Percentiles rank a stretch among this genome's conserved stretches.
phyloP scores from a whole-genome alignment of 2,888 invertebrate species.

The Xiphydria camelus region DNA sequence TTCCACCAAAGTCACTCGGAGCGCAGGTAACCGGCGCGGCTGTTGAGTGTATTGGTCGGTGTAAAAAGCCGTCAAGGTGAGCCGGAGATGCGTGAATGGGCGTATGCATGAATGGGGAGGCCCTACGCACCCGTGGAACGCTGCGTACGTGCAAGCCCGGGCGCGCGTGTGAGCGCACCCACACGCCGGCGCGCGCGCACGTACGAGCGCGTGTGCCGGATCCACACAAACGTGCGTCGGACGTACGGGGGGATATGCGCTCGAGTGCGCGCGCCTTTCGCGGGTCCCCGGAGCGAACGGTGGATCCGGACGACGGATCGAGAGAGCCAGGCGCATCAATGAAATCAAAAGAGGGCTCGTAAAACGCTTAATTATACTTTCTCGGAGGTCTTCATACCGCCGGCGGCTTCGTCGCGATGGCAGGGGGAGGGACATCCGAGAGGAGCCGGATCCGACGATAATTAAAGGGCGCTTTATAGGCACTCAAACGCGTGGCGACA shows the following conservation, averaged over 20 bases:
- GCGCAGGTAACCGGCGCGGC: too few species aligned
- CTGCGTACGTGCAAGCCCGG: slow-evolving; percentile 1
- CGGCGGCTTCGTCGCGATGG: too few species aligned
- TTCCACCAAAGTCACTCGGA: too few species aligned
- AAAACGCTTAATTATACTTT: slow-evolving; percentile 24
- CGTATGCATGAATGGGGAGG: slow-evolving; percentile 52
- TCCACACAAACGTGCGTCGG: slow-evolving; percentile 10
- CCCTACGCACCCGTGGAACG: slow-evolving; percentile 31
- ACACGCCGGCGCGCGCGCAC: slow-evolving; percentile 8
- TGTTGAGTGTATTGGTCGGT: slow-evolving; percentile 19
- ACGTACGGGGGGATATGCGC: too few species aligned
- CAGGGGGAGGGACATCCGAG: too few species aligned
- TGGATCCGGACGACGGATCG: too few species aligned
- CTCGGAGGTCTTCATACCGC: too few species aligned
- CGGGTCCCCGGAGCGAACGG: too few species aligned
- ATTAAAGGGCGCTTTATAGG: too few species aligned
- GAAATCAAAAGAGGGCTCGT: slow-evolving; percentile 15
- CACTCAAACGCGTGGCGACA: too few species aligned
- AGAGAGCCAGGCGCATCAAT: slow-evolving; percentile 33
- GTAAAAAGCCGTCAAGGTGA: slow-evolving; percentile 51
- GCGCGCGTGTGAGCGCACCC: slow-evolving; percentile 3
- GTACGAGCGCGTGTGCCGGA: background rate
- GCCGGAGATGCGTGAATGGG: slow-evolving; percentile 51
- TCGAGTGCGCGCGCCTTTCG: background rate
- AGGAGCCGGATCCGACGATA: too few species aligned